A percentile compares a stretch with the other conserved stretches of the same genome.
Evolutionary conservation across 1,140 invertebrate species (phyloP).

Genomic region (Charaxes varanes): DNA sequence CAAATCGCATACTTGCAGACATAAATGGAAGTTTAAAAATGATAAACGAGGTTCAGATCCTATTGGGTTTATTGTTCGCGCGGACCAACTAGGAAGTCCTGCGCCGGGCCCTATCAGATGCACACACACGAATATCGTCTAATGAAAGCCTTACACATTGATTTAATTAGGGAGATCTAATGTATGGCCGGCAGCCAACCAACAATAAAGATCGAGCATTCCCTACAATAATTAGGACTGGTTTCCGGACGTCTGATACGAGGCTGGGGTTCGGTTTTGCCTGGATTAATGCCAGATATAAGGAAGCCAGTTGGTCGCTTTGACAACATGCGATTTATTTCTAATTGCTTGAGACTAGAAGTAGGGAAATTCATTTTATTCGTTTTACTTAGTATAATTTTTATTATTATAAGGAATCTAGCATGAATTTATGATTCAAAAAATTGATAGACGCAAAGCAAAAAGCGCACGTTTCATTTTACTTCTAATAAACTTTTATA

Average conservation of each 20-base stretch:
- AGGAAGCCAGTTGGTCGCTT: conserved; percentile 39
- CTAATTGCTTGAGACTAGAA: too few species aligned
- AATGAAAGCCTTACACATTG: conserved; percentile 46
- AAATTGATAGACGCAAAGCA: too few species aligned
- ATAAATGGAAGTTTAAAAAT: too few species aligned
- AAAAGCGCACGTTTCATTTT: too few species aligned
- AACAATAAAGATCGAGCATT: conserved; percentile 70
- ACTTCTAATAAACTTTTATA: too few species aligned
- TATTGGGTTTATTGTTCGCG: conserved; percentile 25
- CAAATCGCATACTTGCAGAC: neutral
- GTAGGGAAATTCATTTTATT: too few species aligned
- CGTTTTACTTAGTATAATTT: too few species aligned
- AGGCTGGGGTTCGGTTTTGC: conserved; percentile 50
- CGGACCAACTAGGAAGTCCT: conserved; percentile 41
- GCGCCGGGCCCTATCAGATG: conserved; percentile 50
- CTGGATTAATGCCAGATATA: conserved; percentile 51
- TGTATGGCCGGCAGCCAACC: conserved; percentile 34
- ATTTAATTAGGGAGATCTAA: conserved; percentile 66
- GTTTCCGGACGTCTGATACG: conserved; percentile 47
- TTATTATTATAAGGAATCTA: too few species aligned
- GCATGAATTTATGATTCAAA: too few species aligned
- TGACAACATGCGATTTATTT: too few species aligned
- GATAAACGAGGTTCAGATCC: too few species aligned
- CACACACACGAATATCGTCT: conserved; percentile 60
- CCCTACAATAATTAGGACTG: conserved; percentile 57